Percentiles rank a stretch among this genome's conserved stretches.
phyloP scores from a whole-genome alignment of 2,888 invertebrate species.

The Zootermopsis nevadensis region DNA sequence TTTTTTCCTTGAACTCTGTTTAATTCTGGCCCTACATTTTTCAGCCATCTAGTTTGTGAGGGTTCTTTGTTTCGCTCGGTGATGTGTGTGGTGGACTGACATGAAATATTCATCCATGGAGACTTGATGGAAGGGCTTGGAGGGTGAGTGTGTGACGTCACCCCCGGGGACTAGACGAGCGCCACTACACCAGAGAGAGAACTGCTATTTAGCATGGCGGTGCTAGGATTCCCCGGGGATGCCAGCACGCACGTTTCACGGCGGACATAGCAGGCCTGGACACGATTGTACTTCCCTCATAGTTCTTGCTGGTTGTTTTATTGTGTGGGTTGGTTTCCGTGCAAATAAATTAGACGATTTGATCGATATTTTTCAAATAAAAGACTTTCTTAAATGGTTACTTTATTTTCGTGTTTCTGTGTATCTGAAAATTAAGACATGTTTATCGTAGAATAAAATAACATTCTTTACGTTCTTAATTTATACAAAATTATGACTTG shows the following conservation, averaged over 20 bases:
- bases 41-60: background rate
- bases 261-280: background rate
- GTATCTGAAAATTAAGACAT: too few relatives aligned
- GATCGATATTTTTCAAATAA: too few relatives aligned
- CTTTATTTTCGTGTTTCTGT: too few relatives aligned
- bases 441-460: too few relatives aligned
- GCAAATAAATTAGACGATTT: background rate
- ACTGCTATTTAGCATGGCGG: background rate
- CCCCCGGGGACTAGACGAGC: constrained; percentile 5
- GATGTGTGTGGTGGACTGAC: constrained; percentile 8
- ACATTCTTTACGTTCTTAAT: too few relatives aligned
- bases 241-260: background rate
- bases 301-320: background rate
- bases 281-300: background rate
- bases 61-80: background rate
- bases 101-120: constrained; percentile 9
- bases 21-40: too few relatives aligned
- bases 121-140: background rate
- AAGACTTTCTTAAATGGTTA: too few relatives aligned
- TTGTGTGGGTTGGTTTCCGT: background rate
- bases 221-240: background rate
- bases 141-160: background rate
- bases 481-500: too few relatives aligned
- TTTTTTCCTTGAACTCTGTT: too few relatives aligned
- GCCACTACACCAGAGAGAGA: background rate